These are phyloP conservation scores for Morus bassanus DNA, from an alignment of 2,797 vertebrate species.

Conservation along the genomic window DNA sequence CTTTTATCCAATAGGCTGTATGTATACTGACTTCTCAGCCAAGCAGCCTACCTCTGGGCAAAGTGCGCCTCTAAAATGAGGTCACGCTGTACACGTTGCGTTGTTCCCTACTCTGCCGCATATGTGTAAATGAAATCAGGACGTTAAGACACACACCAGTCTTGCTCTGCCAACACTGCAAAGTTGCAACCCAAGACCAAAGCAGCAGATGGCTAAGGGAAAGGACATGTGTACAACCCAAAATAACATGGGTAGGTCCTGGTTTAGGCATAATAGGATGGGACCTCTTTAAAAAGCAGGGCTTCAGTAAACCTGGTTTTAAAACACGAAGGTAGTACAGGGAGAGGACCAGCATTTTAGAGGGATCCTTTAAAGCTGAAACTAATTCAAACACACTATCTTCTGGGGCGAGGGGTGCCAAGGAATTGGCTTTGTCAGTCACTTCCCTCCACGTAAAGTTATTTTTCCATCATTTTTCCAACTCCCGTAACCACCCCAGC, in stretches of 20 bases:
- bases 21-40: neutral
- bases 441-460: neutral
- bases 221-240: neutral
- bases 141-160: neutral
- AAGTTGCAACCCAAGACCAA: neutral
- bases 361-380: neutral
- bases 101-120: neutral
- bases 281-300: neutral
- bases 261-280: neutral
- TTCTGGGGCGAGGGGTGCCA: neutral
- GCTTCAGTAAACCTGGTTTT: neutral
- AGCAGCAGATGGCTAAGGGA: neutral
- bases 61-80: neutral
- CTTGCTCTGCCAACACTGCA: neutral
- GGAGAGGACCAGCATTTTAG: neutral
- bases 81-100: fast-evolving
- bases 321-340: neutral
- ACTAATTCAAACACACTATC: neutral
- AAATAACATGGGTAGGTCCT: neutral
- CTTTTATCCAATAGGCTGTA: neutral
- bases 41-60: neutral
- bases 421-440: neutral
- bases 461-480: neutral
- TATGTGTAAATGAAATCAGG: neutral
- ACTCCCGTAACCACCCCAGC: neutral